Evolutionary conservation across 2,797 vertebrate species (phyloP).

Genomic region (Nannoperca australis): DNA sequence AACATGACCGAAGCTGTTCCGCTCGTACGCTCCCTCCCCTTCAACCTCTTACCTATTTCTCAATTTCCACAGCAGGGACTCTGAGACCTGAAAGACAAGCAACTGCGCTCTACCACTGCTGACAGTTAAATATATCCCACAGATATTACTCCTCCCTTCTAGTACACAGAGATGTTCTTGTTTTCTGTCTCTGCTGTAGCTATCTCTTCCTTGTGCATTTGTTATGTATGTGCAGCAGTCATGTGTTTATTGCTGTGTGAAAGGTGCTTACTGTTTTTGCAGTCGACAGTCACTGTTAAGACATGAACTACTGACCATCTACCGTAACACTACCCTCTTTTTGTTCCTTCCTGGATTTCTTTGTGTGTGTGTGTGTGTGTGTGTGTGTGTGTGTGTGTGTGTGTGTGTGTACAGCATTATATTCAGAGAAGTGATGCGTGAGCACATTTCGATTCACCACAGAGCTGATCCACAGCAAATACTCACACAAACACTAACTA

Average conservation of each 20-base stretch:
- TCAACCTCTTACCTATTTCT: conserved; percentile 44
- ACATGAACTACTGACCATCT: conserved; percentile 20
- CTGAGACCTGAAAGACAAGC: conserved; percentile 33
- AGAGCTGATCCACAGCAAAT: background rate
- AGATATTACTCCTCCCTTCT: conserved; percentile 60
- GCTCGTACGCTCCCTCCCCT: conserved; percentile 16
- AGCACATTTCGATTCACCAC: conserved; percentile 3
- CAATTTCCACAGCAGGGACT: conserved; percentile 32
- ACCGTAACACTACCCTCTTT: conserved; percentile 5
- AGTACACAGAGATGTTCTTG: conserved; percentile 68
- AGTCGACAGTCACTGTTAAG: conserved; percentile 21
- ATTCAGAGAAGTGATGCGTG: conserved; percentile 26
- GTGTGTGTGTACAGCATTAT: background rate
- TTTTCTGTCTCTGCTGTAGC: conserved; percentile 44
- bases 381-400: conserved; percentile 1
- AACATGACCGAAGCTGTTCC: conserved; percentile 27
- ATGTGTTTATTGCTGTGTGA: conserved; percentile 45
- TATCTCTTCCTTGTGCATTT: conserved; percentile 24
- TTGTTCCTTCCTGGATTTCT: conserved; percentile 20
- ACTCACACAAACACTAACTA: background rate
- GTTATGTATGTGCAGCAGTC: conserved; percentile 45
- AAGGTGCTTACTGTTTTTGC: conserved; percentile 41
- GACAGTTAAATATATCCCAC: conserved; percentile 50
- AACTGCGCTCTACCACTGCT: conserved; percentile 19
- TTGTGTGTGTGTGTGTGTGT: conserved; percentile 2